phyloP scores from a whole-genome alignment of 2,888 invertebrate genomes.

The Agonopterix arenella region DNA sequence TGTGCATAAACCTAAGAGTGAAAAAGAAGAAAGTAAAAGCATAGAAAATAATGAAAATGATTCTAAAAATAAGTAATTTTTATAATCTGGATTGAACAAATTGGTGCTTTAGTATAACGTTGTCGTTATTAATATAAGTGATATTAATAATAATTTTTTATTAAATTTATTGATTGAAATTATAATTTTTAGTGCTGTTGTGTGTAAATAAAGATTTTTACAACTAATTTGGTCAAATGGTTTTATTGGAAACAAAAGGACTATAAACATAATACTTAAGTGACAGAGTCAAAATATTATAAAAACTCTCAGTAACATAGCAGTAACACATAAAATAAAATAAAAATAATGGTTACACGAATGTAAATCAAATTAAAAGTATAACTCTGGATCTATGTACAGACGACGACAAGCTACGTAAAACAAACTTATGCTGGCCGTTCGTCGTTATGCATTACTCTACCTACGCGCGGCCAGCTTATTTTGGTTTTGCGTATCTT shows the following conservation, averaged over 20 bases:
- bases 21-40: slow-evolving; percentile 24
- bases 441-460: no score
- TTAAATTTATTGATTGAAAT: slow-evolving; percentile 8
- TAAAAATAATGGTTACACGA: no score
- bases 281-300: no score
- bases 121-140: slow-evolving; percentile 18
- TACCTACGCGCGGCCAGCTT: no score
- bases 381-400: no score
- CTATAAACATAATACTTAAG: no score
- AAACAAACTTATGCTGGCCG: no score
- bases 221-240: slow-evolving; percentile 13
- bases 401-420: no score
- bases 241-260: background rate
- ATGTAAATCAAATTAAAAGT: no score
- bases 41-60: slow-evolving; percentile 35
- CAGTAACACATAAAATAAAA: no score
- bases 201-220: slow-evolving; percentile 53
- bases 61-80: slow-evolving; percentile 29
- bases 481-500: no score
- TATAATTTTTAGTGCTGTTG: slow-evolving; percentile 36
- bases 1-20: slow-evolving; percentile 50
- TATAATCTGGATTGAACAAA: background rate
- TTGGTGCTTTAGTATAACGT: slow-evolving; percentile 19
- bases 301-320: no score
- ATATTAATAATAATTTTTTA: slow-evolving; percentile 21